These are phyloP conservation scores for Antheraea assamensis DNA, from an alignment of 2,888 invertebrate species.

Conservation along the genomic window DNA sequence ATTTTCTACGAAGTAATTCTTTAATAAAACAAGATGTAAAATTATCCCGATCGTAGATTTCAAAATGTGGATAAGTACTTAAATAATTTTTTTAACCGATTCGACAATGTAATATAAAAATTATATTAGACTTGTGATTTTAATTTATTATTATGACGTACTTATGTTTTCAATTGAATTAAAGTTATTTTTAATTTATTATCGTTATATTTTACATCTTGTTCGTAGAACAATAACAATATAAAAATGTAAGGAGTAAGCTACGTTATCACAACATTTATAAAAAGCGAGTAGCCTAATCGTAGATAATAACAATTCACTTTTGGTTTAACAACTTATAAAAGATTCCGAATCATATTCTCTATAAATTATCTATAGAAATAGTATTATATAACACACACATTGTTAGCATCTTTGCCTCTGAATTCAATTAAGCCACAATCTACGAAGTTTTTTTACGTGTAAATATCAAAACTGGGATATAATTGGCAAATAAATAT, in stretches of 20 bases:
- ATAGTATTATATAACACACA: slow-evolving; percentile 36
- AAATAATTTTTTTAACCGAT: background rate
- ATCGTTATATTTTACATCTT: slow-evolving; percentile 18
- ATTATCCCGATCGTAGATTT: background rate
- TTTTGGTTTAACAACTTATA: slow-evolving; percentile 65
- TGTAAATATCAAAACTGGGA: slow-evolving; percentile 30
- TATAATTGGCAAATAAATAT: slow-evolving; percentile 3
- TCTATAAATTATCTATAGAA: slow-evolving; percentile 54
- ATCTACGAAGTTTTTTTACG: slow-evolving; percentile 43
- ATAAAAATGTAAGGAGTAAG: slow-evolving; percentile 32
- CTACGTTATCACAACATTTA: slow-evolving; percentile 60
- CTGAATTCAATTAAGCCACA: slow-evolving; percentile 55
- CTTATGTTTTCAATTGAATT: background rate
- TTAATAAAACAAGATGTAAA: background rate
- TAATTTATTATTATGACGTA: background rate
- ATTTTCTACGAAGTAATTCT: background rate
- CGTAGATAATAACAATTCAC: slow-evolving; percentile 53
- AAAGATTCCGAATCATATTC: slow-evolving; percentile 68
- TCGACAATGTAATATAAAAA: background rate
- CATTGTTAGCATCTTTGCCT: slow-evolving; percentile 43
- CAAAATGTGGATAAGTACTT: background rate
- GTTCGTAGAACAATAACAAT: slow-evolving; percentile 15
- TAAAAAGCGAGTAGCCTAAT: slow-evolving; percentile 53
- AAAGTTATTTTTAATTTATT: background rate
- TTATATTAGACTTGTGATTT: background rate